phyloP scores from a whole-genome alignment of 2,797 vertebrate genomes.

The Tragopan temminckii region DNA sequence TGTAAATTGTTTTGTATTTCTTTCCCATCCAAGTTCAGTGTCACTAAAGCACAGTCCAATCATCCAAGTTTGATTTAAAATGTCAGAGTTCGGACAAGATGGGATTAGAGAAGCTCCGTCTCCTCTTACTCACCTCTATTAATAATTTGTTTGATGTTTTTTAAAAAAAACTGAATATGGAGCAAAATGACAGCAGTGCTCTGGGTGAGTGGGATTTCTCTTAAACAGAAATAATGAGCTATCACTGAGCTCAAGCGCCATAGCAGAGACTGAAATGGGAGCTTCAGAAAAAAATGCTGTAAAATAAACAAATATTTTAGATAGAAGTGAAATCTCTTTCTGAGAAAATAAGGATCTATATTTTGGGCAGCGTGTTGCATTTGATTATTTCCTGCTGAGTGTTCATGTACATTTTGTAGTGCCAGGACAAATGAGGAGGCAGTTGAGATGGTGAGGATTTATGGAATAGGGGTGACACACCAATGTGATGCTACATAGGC shows the following conservation, averaged over 20 bases:
- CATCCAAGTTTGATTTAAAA: neutral
- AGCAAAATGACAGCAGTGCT: neutral
- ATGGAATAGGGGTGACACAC: neutral
- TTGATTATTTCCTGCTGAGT: neutral
- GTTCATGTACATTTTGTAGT: neutral
- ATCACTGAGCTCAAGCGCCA: neutral
- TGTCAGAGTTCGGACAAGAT: neutral
- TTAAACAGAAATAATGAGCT: conserved; percentile 41
- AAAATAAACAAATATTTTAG: neutral
- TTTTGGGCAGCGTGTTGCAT: neutral
- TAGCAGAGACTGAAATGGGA: neutral
- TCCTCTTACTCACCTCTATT: neutral
- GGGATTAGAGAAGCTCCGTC: neutral
- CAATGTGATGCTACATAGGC: rapidly evolving
- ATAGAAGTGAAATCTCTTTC: neutral
- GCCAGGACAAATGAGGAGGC: rapidly evolving
- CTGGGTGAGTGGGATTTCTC: conserved; percentile 8
- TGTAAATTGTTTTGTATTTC: neutral
- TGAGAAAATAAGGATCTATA: neutral
- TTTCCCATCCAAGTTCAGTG: neutral
- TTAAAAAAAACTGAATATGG: neutral
- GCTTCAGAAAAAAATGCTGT: neutral
- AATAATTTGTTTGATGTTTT: neutral
- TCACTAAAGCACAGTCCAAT: neutral
- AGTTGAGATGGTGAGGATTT: neutral